Evolutionary conservation across 1,140 invertebrate genomes (phyloP), one percentile per base, ranked within the genome.

Genomic region (Micrasema minimum): DNA sequence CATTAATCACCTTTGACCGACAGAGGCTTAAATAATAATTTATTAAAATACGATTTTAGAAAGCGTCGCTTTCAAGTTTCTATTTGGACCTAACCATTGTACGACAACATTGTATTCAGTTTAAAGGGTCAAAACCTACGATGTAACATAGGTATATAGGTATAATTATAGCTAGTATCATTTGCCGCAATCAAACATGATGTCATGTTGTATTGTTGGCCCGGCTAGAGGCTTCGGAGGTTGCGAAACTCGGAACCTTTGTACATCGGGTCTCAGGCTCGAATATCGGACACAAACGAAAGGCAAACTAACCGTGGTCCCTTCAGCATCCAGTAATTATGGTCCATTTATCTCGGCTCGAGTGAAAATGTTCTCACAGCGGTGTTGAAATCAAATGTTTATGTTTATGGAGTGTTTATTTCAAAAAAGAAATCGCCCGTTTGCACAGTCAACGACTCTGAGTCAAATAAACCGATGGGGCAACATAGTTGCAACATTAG

Each of bases 401-500:
- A 62, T 62, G 22, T 62, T 64, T 64, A 46, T 46, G 41, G 41
- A 45, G 59, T 46, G 41, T 45, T 46, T 26, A 46, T 64, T 64
- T 64, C 59, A 64, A 64, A 64, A 64, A 64, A 64, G 59, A 64
- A 64, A 64, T 64, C 59, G 41, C 11, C 59, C 55, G 55, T 64
- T 64, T 46, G 43, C 41, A 61, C 38, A 46, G 59, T 64, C 59
- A 46, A 46, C 26, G 59, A 64, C 59, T 64, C 41, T 7, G 7
- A 64, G 59, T 45, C 16, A 59, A 59, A 41, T 16, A 46, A 38
- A 46, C 59, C 45, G 59, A 64, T 64, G 59, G 43, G 45, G 59
- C 41, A 64, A 64, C 41, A 23, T 35, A 41, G 37, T 59, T 38
- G 37, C 55, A 41, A 59, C 55, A 59, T 16, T 1, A 6, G 16